Base-by-base conservation (phyloP, 2,888 invertebrate genomes). In the Drosophila hamatofila region DNA sequence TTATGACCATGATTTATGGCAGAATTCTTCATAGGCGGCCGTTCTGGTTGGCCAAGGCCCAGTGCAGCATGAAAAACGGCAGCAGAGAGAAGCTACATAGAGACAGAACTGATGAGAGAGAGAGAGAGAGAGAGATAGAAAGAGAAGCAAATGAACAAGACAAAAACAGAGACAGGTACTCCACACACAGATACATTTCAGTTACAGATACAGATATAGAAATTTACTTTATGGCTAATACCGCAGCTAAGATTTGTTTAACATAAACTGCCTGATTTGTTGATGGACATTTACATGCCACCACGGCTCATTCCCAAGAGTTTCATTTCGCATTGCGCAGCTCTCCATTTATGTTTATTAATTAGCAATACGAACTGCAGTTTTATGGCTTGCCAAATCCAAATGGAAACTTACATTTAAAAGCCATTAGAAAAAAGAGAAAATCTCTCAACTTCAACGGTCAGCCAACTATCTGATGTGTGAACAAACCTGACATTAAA, bases 21-120 rank as follows among this genome's bases (percentile, higher is more conserved):
- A 75, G 75, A 80, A 80, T 90, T 90, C 90, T 85, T 79, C 90
- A 78, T 86, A 89, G 90, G 90, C 85, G 91, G 90, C 90, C 90
- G 91, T 90, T 88, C 79, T 91, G 90, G 90, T 89, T 91, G 88
- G 76, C 81, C 76, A 78, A 44, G 61, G 68, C 70, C 81, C 68
- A 83, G 61, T 81, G 78, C 84, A 87, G 78, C 90, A 83, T 90
- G 91, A 84, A 77, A 37, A 69, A 56, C 56, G 61, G 42, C 33
- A n/a, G 59, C 44, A 9, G 72, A 44, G 37, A 63, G 56, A 23
- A 59, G 69, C 33, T 33, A 3, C 21, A 37, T 12, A 48, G 58
- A 66, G 23, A 44, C 11, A 55, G 25, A 21, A 12, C 30, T 14
- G 14, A 6, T 39, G 48, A 65, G 16, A 42, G 14, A 54, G 37